Evolutionary conservation across 1,140 invertebrate genomes (phyloP).

Genomic region (Diorhabda carinulata): DNA sequence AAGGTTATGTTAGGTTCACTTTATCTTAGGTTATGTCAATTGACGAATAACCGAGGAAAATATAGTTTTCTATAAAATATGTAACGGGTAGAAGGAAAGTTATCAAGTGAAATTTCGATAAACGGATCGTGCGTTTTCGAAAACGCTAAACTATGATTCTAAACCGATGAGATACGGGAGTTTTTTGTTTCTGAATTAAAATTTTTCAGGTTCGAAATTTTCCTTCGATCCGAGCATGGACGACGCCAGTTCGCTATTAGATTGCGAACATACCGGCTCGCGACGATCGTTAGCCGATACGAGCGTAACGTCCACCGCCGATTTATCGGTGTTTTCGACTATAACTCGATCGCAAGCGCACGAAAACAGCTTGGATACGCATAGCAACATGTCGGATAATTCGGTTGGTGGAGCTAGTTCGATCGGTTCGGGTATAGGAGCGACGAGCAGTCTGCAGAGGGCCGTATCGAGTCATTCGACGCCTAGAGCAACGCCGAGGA

Average conservation of each 20-base stretch:
- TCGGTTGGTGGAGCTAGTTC: constrained; percentile 59
- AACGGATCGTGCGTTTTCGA: too few relatives aligned
- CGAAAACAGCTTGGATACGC: constrained; percentile 70
- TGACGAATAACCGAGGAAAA: too few relatives aligned
- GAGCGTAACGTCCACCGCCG: constrained; percentile 76
- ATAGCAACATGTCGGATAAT: constrained; percentile 67
- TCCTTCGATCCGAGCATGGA: constrained; percentile 66
- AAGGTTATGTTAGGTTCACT: too few relatives aligned
- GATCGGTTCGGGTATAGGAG: constrained; percentile 52
- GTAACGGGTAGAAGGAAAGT: too few relatives aligned
- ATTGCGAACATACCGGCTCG: constrained; percentile 59
- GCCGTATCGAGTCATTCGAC: constrained; percentile 57
- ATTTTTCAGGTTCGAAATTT: constrained; percentile 58
- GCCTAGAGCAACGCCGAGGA: constrained; percentile 58
- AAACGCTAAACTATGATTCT: too few relatives aligned
- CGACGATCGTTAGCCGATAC: constrained; percentile 75
- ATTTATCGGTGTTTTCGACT: constrained; percentile 74
- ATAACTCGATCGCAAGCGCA: constrained; percentile 66
- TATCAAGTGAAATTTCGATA: too few relatives aligned
- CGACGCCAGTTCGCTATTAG: constrained; percentile 60
- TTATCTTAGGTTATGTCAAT: too few relatives aligned
- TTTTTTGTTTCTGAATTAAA: too few relatives aligned
- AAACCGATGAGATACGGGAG: too few relatives aligned
- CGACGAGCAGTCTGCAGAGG: constrained; percentile 43
- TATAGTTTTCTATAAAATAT: too few relatives aligned